Conservation (phyloP, 2,113 vertebrate genomes). For the Progne subis region DNA sequence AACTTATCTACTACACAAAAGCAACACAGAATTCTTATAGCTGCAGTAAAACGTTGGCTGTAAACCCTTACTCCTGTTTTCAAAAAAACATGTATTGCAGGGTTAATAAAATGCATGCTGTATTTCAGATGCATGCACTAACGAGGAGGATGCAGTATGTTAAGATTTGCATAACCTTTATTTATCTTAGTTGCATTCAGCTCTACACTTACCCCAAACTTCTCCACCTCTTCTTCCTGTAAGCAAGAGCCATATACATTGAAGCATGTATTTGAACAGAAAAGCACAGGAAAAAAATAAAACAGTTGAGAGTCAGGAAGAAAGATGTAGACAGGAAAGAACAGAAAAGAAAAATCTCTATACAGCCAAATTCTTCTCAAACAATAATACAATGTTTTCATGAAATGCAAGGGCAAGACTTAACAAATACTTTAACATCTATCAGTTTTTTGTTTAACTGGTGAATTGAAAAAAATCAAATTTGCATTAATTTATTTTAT, state of each 20-base stretch:
- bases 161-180: conserved; percentile 74
- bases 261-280: conserved; percentile 89
- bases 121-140: conserved; percentile 79
- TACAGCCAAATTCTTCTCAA: conserved; percentile 64
- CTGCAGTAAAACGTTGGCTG: not conserved
- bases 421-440: not conserved
- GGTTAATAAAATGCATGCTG: conserved; percentile 83
- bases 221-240: conserved; percentile 99
- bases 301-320: conserved; percentile 77
- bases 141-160: conserved; percentile 77
- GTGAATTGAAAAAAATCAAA: not conserved
- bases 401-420: conserved; percentile 50
- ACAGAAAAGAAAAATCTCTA: conserved; percentile 69
- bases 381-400: conserved; percentile 64
- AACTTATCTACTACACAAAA: not conserved
- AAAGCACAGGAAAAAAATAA: conserved; percentile 86
- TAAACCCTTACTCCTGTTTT: conserved; percentile 5
- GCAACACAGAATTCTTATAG: conserved; percentile 2
- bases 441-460: conserved; percentile 30
- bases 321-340: conserved; percentile 77
- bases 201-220: conserved; percentile 98
- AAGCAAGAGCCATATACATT: conserved; percentile 96
- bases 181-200: conserved; percentile 75
- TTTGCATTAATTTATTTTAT: not conserved
- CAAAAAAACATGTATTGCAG: conserved; percentile 55